Base-by-base conservation (phyloP, 1,140 invertebrate species). In the Achroia grisella region DNA sequence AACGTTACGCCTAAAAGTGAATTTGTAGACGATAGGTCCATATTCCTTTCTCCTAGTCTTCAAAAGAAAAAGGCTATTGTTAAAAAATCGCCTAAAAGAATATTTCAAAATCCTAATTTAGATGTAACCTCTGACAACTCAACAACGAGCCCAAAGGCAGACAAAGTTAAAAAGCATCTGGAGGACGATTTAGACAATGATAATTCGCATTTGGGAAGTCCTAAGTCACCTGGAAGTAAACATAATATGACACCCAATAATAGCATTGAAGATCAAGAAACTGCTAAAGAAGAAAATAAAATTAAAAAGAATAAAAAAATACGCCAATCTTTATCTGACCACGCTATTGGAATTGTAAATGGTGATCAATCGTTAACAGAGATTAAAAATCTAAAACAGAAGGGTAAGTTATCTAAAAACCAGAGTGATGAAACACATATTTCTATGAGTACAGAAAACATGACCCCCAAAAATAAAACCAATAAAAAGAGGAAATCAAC, bases 1-100 rank as follows among this genome's bases (percentile, higher is more conserved):
- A 80, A 85, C 41, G 81, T 85, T 17, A 85, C 81, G 6, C 81
- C 81, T 0, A 82, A 81, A 58, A 78, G 78, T 59, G 71, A 81
- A 41, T 55, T 69, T 10, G 62, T 74, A 2, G 69, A 72, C 11
- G 81, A 83, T 48, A 56, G 74, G 31, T 82, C 78, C 10, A 78
- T 80, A 57, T 81, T 82, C 41, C 49, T 85, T 2, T 85, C 81
- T 13, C 81, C 81, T 5, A 73, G 67, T 3, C 32, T 70, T 45
- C 78, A 78, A 47, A 82, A 80, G 28, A 85, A 83, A 61, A 83
- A 83, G 35, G 81, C 78, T 34, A 72, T 85, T 10, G 65, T 76
- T 0, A 85, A 85, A 45, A 85, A 85, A 35, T 82, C 78, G 8
- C 81, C 78, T n/a, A 85, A 85, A 52, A 75, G 78, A 44, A 85